Percentiles rank a stretch among this genome's conserved stretches.
These are phyloP conservation scores for Gibbula magus DNA, from an alignment of 2,888 invertebrate genomes.

Conservation along the genomic window DNA sequence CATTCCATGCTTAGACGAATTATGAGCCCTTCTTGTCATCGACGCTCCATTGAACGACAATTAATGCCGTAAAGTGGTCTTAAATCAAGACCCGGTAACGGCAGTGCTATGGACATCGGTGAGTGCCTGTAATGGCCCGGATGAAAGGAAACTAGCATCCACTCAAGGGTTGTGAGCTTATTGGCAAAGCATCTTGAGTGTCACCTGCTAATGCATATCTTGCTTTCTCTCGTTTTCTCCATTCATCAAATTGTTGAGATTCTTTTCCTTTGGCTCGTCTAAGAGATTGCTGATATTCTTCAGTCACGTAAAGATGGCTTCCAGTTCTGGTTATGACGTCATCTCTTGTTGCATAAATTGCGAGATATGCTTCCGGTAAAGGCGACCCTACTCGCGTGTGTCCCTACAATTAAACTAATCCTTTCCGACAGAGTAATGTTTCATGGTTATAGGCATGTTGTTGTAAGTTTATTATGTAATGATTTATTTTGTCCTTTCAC, in stretches of 20 bases:
- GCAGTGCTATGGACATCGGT: conserved; percentile 6
- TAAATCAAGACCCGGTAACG: conserved; percentile 24
- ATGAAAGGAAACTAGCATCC: conserved; percentile 17
- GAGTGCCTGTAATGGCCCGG: conserved; percentile 18
- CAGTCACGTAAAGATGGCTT: not conserved
- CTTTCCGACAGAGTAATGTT: too few species aligned
- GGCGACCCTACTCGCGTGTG: not conserved
- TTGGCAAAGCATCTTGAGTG: conserved; percentile 4
- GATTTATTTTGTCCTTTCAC: too few species aligned
- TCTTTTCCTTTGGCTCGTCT: not conserved
- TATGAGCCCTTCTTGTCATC: conserved; percentile 12
- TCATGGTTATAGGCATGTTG: too few species aligned
- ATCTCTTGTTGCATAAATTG: not conserved
- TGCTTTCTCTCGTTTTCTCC: too few species aligned
- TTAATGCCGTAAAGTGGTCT: conserved; percentile 23
- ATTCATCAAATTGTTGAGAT: not conserved
- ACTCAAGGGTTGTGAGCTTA: not conserved
- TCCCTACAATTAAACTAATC: not conserved
- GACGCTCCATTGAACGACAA: conserved; percentile 21
- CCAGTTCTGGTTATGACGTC: not conserved
- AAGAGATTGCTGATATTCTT: too few species aligned
- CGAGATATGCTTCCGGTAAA: not conserved
- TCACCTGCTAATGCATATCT: not conserved
- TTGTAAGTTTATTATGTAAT: too few species aligned
- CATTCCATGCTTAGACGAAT: conserved; percentile 17